Base-by-base conservation (phyloP, 2,888 invertebrate species). In the Erpobdella octoculata region DNA sequence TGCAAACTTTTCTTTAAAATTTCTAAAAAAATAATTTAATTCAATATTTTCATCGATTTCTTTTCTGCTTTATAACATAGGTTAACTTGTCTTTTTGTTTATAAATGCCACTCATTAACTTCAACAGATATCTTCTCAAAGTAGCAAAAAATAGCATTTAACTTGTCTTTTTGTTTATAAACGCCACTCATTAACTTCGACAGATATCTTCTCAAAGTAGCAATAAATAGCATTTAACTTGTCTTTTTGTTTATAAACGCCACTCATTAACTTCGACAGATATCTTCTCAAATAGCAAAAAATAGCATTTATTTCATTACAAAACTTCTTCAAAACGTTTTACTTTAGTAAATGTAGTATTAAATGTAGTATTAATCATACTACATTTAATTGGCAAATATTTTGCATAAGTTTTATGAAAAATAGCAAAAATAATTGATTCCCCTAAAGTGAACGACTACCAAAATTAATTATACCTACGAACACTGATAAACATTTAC, bases 101-200 rank as follows among this genome's bases (percentile, higher is more conserved):
- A 12, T 41, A 41, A 41, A 41, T 18, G 18, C 41, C 18, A 9
- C 41, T n/a, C n/a, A 66, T 76, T 77, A 9, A 41, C 18, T 41
- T 41, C 18, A 41, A 9, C 18, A 41, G 41, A 12, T 41, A 41
- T 41, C 9, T 41, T 41, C 18, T 41, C 9, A 41, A 12, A 41
- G 41, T 41, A 12, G 18, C 41, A 41, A 9, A 41, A 9, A 41
- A 12, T 18, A 41, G 18, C 41, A 12, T 9, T 12, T 18, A 41
- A 41, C 9, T 41, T 41, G 18, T 12, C 41, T 41, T 9, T 41
- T 41, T 41, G 41, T 41, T 12, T 41, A 12, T 41, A 41, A 41
- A 41, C 41, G 18, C 41, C 18, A 9, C 41, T n/a, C n/a, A 66
- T 76, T 77, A 9, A 41, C 18, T 41, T 41, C 18, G 18, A 9